Base-by-base conservation (phyloP, 2,888 invertebrate genomes). In the Lathronympha strigana region DNA sequence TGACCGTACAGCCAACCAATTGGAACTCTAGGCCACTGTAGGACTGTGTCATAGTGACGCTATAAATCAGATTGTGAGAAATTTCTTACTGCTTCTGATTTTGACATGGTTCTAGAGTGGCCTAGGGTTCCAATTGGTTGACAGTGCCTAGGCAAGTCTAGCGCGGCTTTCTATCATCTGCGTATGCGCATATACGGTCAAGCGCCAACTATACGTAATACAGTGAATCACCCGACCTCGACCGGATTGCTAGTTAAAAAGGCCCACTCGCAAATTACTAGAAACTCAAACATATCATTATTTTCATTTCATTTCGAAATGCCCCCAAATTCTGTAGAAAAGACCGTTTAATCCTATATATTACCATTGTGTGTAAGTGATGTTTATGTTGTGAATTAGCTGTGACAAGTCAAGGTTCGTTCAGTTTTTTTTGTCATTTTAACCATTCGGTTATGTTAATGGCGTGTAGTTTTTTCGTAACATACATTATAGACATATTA, bases 171-270 rank as follows among this genome's bases (percentile, higher is more conserved):
- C 43, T 43, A 19, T 43, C 36, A 4, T n/a, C n/a, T n/a, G n/a
- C 17, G 51, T n/a, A 25, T 4, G 15, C 1, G 4, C 31, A 47
- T 58, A 47, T 47, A 64, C 53, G 64, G 58, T 53, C 51, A 58
- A 53, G 19, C 9, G 25, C 31, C n/a, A 17, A 31, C 13, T 36
- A 36, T 55, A 25, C 51, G 58, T 43, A 62, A 51, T 11, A 11
- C 43, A 11, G 33, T 60, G 64, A 64, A 45, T 64, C 64, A 64
- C 40, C 36, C 28, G 64, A n/a, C 64, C 53, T 53, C 53, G 58
- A 21, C 51, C 50, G 25, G 33, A n/a, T 43, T 63, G 19, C 11
- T 19, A 15, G 33, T 54, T 50, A 57, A 28, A 64, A 53, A 45
- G 64, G 58, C 51, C 13, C 17, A 23, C 31, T 25, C 36, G 13